These are phyloP conservation scores for Apeltes quadracus DNA, from an alignment of 2,113 vertebrate species.

Conservation along the genomic window DNA sequence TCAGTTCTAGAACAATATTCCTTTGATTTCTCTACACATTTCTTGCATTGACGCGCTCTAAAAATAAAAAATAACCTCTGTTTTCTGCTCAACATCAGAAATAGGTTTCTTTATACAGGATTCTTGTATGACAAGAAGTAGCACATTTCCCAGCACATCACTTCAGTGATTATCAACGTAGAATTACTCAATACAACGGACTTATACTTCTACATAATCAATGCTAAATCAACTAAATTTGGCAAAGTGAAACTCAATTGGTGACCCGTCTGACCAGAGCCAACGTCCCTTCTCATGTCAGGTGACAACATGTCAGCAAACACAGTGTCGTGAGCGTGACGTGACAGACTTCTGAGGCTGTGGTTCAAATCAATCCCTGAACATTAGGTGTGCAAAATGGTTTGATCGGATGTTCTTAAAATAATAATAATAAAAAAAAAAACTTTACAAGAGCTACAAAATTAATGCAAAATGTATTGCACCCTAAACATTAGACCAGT, in stretches of 20 bases:
- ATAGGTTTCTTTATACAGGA: constrained; percentile 86
- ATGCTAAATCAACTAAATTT: constrained; percentile 68
- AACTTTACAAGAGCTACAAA: constrained; percentile 50
- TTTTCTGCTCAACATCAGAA: constrained; percentile 94
- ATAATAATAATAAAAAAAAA: neutral
- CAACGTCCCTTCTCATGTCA: constrained; percentile 23
- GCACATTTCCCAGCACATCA: constrained; percentile 78
- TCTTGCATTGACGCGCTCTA: constrained; percentile 83
- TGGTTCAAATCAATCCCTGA: constrained; percentile 78
- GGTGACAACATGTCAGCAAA: constrained; percentile 32
- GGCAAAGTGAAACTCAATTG: constrained; percentile 69
- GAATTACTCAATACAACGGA: constrained; percentile 59
- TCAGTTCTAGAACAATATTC: constrained; percentile 77
- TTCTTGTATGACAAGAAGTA: constrained; percentile 99
- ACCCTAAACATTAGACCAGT: constrained; percentile 37
- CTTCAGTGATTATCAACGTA: constrained; percentile 71
- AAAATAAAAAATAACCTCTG: constrained; percentile 95
- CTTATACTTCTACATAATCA: constrained; percentile 46
- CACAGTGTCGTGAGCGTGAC: constrained; percentile 46
- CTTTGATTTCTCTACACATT: constrained; percentile 56
- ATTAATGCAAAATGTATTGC: constrained; percentile 35
- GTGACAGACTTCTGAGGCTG: constrained; percentile 33
- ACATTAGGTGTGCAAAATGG: constrained; percentile 74
- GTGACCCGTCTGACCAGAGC: constrained; percentile 58
- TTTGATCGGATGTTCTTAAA: constrained; percentile 50